Evolutionary conservation across 2,113 vertebrate species (phyloP).

Genomic region (Andinoacara biseriatus): DNA sequence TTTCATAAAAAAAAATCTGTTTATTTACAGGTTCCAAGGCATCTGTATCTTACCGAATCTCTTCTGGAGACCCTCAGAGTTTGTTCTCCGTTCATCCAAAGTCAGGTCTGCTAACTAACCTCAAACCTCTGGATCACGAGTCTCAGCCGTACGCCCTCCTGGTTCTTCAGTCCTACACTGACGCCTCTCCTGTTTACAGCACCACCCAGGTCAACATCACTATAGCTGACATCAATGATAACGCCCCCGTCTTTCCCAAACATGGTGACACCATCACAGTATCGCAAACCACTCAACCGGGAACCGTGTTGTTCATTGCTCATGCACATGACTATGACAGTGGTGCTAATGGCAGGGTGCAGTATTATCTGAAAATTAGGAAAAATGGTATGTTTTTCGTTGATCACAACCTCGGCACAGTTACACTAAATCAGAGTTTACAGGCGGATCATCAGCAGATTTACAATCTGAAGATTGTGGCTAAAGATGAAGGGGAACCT

Average conservation of each 20-base stretch:
- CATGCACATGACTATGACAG: constrained; percentile 89
- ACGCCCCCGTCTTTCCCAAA: constrained; percentile 81
- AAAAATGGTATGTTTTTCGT: constrained; percentile 75
- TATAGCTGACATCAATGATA: constrained; percentile 89
- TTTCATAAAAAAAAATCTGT: background rate
- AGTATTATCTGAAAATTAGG: constrained; percentile 77
- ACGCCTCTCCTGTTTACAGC: constrained; percentile 77
- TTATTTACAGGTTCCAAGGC: constrained; percentile 81
- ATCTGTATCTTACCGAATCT: constrained; percentile 85
- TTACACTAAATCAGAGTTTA: constrained; percentile 82
- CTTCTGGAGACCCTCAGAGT: constrained; percentile 85
- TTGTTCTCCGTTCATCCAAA: constrained; percentile 84
- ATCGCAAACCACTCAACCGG: constrained; percentile 76
- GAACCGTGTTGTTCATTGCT: constrained; percentile 87
- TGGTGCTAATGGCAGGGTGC: constrained; percentile 82
- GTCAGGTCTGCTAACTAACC: constrained; percentile 85
- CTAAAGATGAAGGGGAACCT: constrained; percentile 84
- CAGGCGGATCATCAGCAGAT: constrained; percentile 19
- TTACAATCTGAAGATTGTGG: constrained; percentile 79
- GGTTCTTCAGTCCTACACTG: constrained; percentile 83
- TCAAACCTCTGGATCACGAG: constrained; percentile 85
- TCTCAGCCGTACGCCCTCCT: constrained; percentile 80
- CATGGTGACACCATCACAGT: constrained; percentile 76
- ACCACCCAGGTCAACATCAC: constrained; percentile 87
- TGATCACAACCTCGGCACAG: constrained; percentile 79